Base-by-base conservation (phyloP, 2,113 vertebrate species). In the Thamnaconus septentrionalis region DNA sequence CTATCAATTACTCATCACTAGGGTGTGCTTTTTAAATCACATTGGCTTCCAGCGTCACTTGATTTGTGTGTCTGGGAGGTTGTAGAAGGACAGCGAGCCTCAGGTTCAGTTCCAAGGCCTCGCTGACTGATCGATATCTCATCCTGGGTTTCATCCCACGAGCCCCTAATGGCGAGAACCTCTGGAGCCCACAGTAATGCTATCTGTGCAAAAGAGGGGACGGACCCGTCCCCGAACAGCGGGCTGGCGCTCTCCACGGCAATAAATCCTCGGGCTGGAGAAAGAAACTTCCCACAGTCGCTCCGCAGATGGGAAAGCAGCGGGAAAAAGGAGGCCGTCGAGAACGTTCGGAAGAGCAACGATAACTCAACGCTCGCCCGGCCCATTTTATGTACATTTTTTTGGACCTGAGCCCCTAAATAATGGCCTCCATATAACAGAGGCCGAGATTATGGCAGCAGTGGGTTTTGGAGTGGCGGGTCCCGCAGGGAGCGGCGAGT, bases 111-210 rank as follows among this genome's bases (percentile, higher is more conserved):
- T 97, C 94, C 94, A 90, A 88, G 89, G 90, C 92, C 93, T 93
- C 91, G 87, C 89, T 90, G 89, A 85, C 91, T 91, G 94, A 96
- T 98, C 95, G 87, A 98, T 98, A 96, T 92, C 86, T 94, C 92
- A 93, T 93, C 93, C 94, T 91, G 88, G 91, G 92, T 95, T 98
- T 95, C 94, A 94, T 96, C 96, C 94, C 92, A 78, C 80, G 93
- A 94, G 94, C 90, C 93, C 83, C 89, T 95, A 96, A 97, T 95
- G 93, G 94, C 94, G 94, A 93, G 93, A 95, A 94, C 94, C 94
- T 90, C 90, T 93, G 91, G 93, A 96, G 94, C 93, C 93, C 90
- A 85, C 88, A 90, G 95, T 96, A 96, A 97, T 93, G 93, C 93
- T 95, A 96, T 94, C 94, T 94, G 90, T 92, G 91, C 88, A 91